phyloP scores from a whole-genome alignment of 2,113 vertebrate genomes.

The Notothenia coriiceps region DNA sequence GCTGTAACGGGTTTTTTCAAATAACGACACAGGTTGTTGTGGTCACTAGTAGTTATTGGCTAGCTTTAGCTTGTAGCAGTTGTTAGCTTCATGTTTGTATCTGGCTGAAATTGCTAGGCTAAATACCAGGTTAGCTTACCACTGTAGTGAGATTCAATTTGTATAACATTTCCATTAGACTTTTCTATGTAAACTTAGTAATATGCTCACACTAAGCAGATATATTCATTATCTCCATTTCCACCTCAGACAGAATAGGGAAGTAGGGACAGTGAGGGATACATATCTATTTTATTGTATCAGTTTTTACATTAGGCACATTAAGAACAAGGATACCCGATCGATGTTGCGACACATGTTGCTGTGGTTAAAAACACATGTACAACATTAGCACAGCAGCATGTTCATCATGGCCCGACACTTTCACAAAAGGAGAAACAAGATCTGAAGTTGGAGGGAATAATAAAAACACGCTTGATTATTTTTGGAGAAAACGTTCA shows the following conservation, averaged over 20 bases:
- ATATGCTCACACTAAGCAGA: not conserved
- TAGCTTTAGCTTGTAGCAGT: slow-evolving; percentile 45
- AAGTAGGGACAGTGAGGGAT: not conserved
- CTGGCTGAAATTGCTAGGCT: slow-evolving; percentile 3
- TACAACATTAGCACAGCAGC: not conserved
- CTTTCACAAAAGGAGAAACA: not conserved
- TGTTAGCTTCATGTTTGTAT: slow-evolving; percentile 12
- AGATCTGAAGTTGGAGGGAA: not conserved
- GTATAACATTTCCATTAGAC: not conserved
- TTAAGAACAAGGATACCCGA: not conserved
- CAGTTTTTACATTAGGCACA: not conserved
- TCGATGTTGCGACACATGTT: not conserved
- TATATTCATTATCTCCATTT: not conserved
- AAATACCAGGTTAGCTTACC: slow-evolving; percentile 6
- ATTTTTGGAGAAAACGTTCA: no score
- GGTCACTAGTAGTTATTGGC: not conserved
- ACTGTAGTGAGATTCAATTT: not conserved
- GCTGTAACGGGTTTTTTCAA: not conserved
- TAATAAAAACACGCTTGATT: slow-evolving; percentile 1
- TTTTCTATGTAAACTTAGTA: not conserved
- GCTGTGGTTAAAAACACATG: not conserved
- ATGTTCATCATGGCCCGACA: not conserved
- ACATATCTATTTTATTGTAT: not conserved
- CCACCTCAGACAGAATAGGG: not conserved
- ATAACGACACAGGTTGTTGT: not conserved